phyloP scores from a whole-genome alignment of 1,140 invertebrate species.

The Papilio machaon region DNA sequence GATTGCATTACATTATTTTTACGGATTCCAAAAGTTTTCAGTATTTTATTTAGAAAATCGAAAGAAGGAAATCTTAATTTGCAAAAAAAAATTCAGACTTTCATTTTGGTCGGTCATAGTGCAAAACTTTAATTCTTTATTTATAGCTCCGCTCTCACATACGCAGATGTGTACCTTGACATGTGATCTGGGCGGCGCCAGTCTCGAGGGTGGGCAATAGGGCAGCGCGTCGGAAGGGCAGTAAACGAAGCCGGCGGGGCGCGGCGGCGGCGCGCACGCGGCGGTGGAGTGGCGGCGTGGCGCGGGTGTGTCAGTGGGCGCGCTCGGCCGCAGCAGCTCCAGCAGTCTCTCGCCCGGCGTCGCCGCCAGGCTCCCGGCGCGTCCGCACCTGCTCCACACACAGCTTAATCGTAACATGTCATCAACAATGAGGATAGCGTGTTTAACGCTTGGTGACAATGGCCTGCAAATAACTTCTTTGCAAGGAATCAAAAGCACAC shows the following conservation, averaged over 20 bases:
- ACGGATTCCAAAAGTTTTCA: no score
- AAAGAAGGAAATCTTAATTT: no score
- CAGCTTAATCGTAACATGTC: background rate
- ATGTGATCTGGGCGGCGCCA: conserved; percentile 60
- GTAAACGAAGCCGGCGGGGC: conserved; percentile 74
- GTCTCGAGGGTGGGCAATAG: conserved; percentile 77
- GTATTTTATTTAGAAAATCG: no score
- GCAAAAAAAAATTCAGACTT: no score
- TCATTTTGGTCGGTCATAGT: no score
- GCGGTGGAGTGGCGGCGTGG: conserved; percentile 77
- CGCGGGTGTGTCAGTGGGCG: conserved; percentile 43
- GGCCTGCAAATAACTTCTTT: no score
- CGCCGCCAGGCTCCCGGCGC: conserved; percentile 77
- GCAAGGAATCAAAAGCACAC: no score
- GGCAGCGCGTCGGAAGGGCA: conserved; percentile 79
- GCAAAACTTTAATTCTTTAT: no score
- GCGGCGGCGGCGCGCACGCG: conserved; percentile 65
- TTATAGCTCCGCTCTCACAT: no score
- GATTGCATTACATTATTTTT: no score
- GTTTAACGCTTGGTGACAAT: background rate
- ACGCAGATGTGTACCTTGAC: conserved; percentile 52
- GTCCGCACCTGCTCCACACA: conserved; percentile 62
- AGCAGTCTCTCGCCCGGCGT: conserved; percentile 73
- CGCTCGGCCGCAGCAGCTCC: conserved; percentile 68
- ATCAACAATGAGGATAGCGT: background rate